A percentile compares a stretch with the other conserved stretches of the same genome.
Conservation (phyloP, 1,140 invertebrate species). For the Carcinoscorpius rotundicauda region DNA sequence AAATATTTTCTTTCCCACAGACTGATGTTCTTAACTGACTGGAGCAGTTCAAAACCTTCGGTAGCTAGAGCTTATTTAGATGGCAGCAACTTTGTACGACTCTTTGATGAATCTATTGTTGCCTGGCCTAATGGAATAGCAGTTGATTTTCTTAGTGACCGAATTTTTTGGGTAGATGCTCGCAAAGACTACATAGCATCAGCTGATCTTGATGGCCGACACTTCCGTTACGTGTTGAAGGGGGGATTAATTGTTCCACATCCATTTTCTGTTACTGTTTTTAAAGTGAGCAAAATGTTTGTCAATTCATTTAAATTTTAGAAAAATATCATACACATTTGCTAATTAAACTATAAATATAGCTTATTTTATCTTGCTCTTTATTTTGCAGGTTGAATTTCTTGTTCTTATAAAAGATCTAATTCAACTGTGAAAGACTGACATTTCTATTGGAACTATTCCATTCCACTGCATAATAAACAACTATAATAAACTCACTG, state of each 20-base stretch:
- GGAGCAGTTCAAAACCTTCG: constrained; percentile 57
- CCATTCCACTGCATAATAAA: no score
- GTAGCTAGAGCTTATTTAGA: constrained; percentile 57
- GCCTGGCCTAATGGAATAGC: constrained; percentile 95
- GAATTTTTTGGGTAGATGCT: constrained; percentile 92
- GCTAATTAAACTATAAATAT: no score
- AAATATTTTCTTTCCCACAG: constrained; percentile 22
- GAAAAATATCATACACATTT: no score
- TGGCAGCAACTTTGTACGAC: constrained; percentile 53
- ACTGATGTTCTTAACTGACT: constrained; percentile 86
- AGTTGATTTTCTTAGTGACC: constrained; percentile 65
- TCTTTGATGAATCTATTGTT: constrained; percentile 38
- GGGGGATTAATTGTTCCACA: constrained; percentile 36
- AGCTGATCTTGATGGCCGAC: constrained; percentile 72
- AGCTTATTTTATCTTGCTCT: no score
- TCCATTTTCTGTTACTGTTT: constrained; percentile 71
- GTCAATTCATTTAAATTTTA: no score
- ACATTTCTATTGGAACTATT: no score
- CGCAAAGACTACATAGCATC: constrained; percentile 87
- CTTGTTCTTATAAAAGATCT: no score
- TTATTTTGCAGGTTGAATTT: no score
- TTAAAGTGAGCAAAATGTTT: constrained; percentile 40
- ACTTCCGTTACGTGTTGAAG: constrained; percentile 54
- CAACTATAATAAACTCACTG: no score
- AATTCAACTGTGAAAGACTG: no score